Evolutionary conservation across 2,888 invertebrate species (phyloP).

Genomic region (Conus canariensis): DNA sequence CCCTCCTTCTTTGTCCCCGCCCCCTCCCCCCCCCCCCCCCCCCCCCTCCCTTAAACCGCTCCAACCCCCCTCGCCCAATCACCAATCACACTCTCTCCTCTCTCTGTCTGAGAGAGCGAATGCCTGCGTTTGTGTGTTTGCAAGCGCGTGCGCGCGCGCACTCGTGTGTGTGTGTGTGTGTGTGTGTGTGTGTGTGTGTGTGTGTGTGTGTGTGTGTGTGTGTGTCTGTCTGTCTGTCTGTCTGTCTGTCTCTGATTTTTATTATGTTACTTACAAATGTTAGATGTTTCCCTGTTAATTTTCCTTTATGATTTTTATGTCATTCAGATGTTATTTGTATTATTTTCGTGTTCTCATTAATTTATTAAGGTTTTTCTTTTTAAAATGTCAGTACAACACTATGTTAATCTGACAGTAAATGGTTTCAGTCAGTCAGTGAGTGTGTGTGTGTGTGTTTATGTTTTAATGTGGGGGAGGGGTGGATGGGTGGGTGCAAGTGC

Average conservation of each 20-base stretch:
- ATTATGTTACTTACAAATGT: no score
- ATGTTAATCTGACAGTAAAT: no score
- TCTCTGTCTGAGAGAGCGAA: not conserved
- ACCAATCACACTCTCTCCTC: not conserved
- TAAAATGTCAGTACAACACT: no score
- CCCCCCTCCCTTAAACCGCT: not conserved
- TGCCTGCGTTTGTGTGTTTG: not conserved
- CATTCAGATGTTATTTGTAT: no score
- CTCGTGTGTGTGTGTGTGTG: not conserved
- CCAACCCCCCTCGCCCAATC: not conserved
- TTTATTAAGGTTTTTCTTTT: no score
- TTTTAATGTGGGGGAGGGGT: not conserved
- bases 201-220: slow-evolving; percentile 6
- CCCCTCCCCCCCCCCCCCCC: not conserved
- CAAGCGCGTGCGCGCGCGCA: no score
- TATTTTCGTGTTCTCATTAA: no score
- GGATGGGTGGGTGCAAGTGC: not conserved
- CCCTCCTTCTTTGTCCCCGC: not conserved
- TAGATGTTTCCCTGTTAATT: no score
- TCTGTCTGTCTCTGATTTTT: not conserved
- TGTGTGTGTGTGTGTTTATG: slow-evolving; percentile 25
- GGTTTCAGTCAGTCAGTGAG: not conserved
- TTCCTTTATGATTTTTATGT: no score
- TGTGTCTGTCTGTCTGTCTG: slow-evolving; percentile 8
- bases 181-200: slow-evolving; percentile 29